Evolutionary conservation across 2,888 invertebrate species (phyloP), one percentile per base, ranked within the genome.

Genomic region (Lamellibrachia columna): DNA sequence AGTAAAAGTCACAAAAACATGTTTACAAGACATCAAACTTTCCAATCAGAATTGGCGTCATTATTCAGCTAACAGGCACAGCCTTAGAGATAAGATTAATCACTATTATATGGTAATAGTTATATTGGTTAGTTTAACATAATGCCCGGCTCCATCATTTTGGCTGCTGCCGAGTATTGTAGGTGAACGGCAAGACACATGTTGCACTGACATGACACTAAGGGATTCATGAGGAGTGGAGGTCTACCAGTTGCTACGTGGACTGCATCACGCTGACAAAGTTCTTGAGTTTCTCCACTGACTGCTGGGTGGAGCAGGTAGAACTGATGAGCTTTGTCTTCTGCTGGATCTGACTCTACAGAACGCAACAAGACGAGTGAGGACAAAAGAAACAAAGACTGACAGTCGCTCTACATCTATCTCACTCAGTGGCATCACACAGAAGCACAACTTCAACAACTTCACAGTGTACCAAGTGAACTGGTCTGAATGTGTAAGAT

Each of bases 261-360:
- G 40, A 40, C 40, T 40, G 40, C 40, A 40, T 40, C 40, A 40
- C 40, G 1, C 40, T 40, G 40, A 75, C 75, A 75, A 75, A 75
- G 75, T 75, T 75, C 75, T 75, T 75, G 75, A 75, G 75, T 75
- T 75, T 75, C 75, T 75, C 75, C 15, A 75, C 75, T n/a, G 75
- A 75, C 75, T 75, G 75, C n/a, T 75, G 75, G 4, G 75, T 75
- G 11, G 75, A 75, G 75, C 75, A 75, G 75, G 75, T 75, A 15
- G 75, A 75, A n/a, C 6, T 75, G 75, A 75, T 75, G 22, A 75
- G 75, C 75, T 75, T 75, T 15, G 75, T 75, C 75, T 75, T 75
- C 75, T 75, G 75, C 75, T 75, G 75, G n/a, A 75, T 75, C 75
- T 75, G 75, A 75, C 75, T 75, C 75, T 75, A 15, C 22, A 6